phyloP scores from a whole-genome alignment of 2,113 vertebrate species.

The Tragelaphus buxtoni region DNA sequence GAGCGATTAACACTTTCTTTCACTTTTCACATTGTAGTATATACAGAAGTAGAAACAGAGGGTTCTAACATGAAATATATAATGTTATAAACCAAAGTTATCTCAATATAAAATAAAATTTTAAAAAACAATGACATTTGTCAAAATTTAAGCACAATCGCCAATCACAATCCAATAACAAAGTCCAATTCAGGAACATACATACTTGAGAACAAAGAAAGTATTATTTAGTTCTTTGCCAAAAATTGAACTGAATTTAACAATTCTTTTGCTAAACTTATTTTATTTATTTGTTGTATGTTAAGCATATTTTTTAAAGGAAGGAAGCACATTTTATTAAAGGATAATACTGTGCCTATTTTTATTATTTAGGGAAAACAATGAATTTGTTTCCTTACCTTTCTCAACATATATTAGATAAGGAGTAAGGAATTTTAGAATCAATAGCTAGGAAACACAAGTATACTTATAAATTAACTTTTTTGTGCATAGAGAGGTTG shows the following conservation, averaged over 20 bases:
- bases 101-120: neutral
- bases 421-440: neutral
- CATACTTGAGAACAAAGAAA: conserved; percentile 12
- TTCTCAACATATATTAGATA: neutral
- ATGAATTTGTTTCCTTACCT: neutral
- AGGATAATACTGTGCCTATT: neutral
- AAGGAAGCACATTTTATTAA: conserved; percentile 5
- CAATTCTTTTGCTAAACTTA: neutral
- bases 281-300: neutral
- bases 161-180: neutral
- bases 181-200: conserved; percentile 25
- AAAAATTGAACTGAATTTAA: conserved; percentile 30
- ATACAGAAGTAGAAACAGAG: neutral
- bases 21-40: neutral
- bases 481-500: neutral
- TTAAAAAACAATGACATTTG: neutral
- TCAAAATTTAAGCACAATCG: neutral
- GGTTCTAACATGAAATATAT: neutral
- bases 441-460: neutral
- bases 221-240: conserved; percentile 17
- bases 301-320: conserved; percentile 16
- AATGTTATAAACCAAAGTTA: neutral
- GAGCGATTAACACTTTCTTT: neutral
- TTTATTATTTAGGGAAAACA: conserved; percentile 3
- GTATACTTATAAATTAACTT: neutral